Percentiles rank a stretch among this genome's conserved stretches.
Evolutionary conservation across 1,140 invertebrate species (phyloP).

Genomic region (Drosophila nannoptera): DNA sequence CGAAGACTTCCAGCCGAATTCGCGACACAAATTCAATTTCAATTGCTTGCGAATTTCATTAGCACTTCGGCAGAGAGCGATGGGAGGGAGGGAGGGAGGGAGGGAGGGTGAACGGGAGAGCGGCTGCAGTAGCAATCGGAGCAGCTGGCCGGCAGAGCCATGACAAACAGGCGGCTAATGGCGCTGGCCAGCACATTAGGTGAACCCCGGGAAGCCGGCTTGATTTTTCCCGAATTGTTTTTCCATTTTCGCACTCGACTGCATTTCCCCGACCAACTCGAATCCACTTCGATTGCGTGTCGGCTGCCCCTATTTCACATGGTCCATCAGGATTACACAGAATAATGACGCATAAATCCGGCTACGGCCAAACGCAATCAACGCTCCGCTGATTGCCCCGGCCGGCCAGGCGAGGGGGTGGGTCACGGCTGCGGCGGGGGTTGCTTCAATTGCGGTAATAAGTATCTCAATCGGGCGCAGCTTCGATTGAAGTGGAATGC

Average conservation of each 20-base stretch:
- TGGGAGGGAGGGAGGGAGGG: background rate
- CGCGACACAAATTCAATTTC: slow-evolving; percentile 65
- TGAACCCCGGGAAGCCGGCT: slow-evolving; percentile 3
- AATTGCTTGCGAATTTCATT: slow-evolving; percentile 72
- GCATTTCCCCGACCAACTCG: slow-evolving; percentile 34
- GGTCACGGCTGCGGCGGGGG: background rate
- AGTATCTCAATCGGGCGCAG: background rate
- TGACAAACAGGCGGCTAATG: slow-evolving; percentile 70
- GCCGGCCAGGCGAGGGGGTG: background rate
- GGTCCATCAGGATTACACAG: slow-evolving; percentile 64
- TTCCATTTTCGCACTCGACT: slow-evolving; percentile 57
- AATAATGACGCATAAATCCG: slow-evolving; percentile 75
- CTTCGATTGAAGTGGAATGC: too few relatives aligned
- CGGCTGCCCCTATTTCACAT: slow-evolving; percentile 74
- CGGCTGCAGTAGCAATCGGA: background rate
- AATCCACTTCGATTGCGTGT: slow-evolving; percentile 54
- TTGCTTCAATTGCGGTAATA: slow-evolving; percentile 8
- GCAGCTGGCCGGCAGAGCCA: slow-evolving; percentile 57
- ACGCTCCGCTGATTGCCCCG: slow-evolving; percentile 60
- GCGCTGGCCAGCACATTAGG: slow-evolving; percentile 6
- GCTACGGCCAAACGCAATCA: slow-evolving; percentile 42
- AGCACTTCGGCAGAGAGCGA: background rate
- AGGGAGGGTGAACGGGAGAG: slow-evolving; percentile 4
- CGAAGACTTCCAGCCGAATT: slow-evolving; percentile 41
- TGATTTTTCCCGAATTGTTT: slow-evolving; percentile 45